Base-by-base conservation (phyloP, 2,888 invertebrate species). In the Creontiades dilutus region DNA sequence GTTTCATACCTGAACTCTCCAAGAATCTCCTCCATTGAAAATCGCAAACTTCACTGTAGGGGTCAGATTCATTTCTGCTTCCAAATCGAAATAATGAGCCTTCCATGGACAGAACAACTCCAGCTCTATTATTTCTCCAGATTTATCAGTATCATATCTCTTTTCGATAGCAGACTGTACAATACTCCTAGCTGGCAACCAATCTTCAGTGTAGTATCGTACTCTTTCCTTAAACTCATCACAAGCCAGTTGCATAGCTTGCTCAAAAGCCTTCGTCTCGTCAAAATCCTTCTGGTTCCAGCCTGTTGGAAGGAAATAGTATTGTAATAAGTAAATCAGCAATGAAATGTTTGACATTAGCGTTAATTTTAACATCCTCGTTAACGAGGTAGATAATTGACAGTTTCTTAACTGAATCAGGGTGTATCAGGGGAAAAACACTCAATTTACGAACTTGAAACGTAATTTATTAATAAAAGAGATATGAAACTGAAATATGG, bases 141-240 rank as follows among this genome's bases (percentile, higher is more conserved):
- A 96, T 14, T 94, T 92, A 93, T 98, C 95, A 0, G 97, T 94
- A 92, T 91, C 92, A 86, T 92, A 95, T 47, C 98, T 94, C 5
- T 95, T 94, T 86, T 96, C 93, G 19, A 99, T 93, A 0, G 98
- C 96, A n/a, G 94, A 93, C 90, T 95, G 94, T 0, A 99, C 97
- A 91, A 96, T 94, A 90, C 95, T 94, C 91, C 97, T 95, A 0
- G 98, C 98, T n/a, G 98, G 98, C 93, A 97, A 95, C 99, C 98
- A 99, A 0, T 95, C 94, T 0, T 95, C 94, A 81, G 95, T 95
- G 91, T 94, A 90, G 94, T 94, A 94, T 87, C 93, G 91, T 0
- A 98, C 94, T 82, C 94, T 94, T 90, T 96, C 95, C 0, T 94
- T 92, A 93, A 99, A 98, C 93, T 99, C 99, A 78, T 94, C 93